Conservation (phyloP, 2,797 vertebrate genomes). For the Eurystomus glaucurus region DNA sequence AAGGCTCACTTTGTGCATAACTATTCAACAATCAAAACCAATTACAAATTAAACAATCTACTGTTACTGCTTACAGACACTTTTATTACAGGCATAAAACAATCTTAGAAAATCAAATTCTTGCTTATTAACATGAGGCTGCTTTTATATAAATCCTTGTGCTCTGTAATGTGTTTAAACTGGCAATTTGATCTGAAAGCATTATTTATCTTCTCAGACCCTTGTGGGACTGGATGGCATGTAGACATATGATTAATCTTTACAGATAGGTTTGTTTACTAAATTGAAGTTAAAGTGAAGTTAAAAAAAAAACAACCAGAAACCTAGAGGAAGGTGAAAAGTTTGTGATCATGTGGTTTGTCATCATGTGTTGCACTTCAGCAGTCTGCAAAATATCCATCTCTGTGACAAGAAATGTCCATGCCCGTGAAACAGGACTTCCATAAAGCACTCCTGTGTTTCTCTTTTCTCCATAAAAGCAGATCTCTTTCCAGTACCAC, state of each 20-base stretch:
- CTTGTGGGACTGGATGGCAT: background rate
- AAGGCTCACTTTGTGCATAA: background rate
- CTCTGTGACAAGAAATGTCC: background rate
- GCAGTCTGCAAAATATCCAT: background rate
- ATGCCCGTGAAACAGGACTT: background rate
- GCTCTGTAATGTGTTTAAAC: background rate
- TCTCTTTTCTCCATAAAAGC: background rate
- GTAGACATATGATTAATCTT: background rate
- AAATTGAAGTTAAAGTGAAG: background rate
- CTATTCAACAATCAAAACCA: background rate
- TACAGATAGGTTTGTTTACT: background rate
- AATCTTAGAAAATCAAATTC: conserved; percentile 2
- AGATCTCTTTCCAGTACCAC: background rate
- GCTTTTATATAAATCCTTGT: background rate
- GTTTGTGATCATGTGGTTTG: rapidly evolving
- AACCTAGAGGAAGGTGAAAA: background rate
- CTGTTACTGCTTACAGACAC: background rate
- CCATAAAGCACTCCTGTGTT: background rate
- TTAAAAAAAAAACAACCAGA: background rate
- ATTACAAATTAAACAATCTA: background rate
- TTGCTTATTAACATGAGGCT: background rate
- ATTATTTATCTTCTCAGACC: background rate
- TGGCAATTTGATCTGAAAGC: background rate
- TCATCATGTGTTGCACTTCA: background rate
- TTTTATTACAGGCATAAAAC: conserved; percentile 19